Evolutionary conservation across 2,113 vertebrate genomes (phyloP), one percentile per base, ranked within the genome.

Genomic region (Agapornis roseicollis): DNA sequence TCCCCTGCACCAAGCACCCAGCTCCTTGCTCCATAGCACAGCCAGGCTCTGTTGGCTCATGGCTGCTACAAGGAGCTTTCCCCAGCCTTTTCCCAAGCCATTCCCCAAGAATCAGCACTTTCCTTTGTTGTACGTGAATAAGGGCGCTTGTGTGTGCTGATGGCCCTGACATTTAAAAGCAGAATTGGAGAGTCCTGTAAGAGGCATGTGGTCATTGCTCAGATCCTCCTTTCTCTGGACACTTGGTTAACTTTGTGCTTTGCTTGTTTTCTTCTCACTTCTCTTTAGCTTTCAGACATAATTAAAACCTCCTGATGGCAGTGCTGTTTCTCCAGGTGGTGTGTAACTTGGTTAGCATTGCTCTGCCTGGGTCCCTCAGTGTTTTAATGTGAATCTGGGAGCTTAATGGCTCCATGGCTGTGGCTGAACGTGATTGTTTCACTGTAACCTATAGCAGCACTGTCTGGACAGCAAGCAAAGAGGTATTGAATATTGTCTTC

Each of bases 161-260:
- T 4, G 4, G 76, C 1, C 0, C 88, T 96, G 96, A 89, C 96
- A 80, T 96, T 97, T 94, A 76, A 96, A 87, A 85, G 72, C 80
- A 94, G 82, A 61, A 50, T 88, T 27, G 70, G 76, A 23, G 89
- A 44, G 33, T 6, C 6, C 66, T 69, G 47, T 58, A 7, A 65
- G 64, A 53, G 0, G 7, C 8, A 3, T 61, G 91, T 0, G 2
- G 88, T 46, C 1, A 0, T 50, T 80, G 77, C 66, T 80, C 50
- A 70, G 85, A 95, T 95, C 88, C 88, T 42, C 27, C 58, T 95
- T 90, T 85, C 42, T 19, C 42, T 0, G 5, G 58, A 11, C 35
- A 19, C 14, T 3, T 44, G 50, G 42, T 55, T 90, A 70, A 78
- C 83, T 69, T 31, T 3, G 18, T 16, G 39, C 39, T 95, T 50